A percentile compares a stretch with the other conserved stretches of the same genome.
Conservation (phyloP, 2,888 invertebrate species). For the Caenorhabditis plicata region DNA sequence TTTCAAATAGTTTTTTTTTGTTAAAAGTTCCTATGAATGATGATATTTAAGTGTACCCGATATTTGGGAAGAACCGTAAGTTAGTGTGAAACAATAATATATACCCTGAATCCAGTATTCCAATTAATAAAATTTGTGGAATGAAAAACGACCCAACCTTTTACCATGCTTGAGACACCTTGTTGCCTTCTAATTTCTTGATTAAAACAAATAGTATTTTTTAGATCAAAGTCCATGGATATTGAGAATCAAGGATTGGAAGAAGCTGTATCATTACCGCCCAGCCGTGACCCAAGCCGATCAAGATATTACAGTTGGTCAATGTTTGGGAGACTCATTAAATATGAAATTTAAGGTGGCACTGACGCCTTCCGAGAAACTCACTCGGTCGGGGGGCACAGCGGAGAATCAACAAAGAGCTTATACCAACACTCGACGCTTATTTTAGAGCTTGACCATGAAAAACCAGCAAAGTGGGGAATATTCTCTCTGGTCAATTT, state of each 20-base stretch:
- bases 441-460: slow-evolving; percentile 51
- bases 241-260: slow-evolving; percentile 47
- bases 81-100: too few species aligned
- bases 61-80: too few species aligned
- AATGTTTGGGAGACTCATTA: too few species aligned
- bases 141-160: too few species aligned
- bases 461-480: slow-evolving; percentile 48
- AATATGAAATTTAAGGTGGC: slow-evolving; percentile 8
- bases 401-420: slow-evolving; percentile 51
- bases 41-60: too few species aligned
- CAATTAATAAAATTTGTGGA: too few species aligned
- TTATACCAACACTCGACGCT: slow-evolving; percentile 57
- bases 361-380: slow-evolving; percentile 42
- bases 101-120: too few species aligned
- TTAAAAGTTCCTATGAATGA: too few species aligned
- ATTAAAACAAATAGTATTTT: too few species aligned
- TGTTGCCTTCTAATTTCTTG: too few species aligned
- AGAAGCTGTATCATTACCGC: slow-evolving; percentile 61
- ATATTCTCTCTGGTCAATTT: background rate
- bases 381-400: slow-evolving; percentile 48
- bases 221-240: slow-evolving; percentile 56
- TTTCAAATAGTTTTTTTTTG: too few species aligned
- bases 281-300: slow-evolving; percentile 58
- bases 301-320: slow-evolving; percentile 45
- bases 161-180: too few species aligned